phyloP scores from a whole-genome alignment of 2,113 vertebrate species.

The Stomatorhinus ivindoensis region DNA sequence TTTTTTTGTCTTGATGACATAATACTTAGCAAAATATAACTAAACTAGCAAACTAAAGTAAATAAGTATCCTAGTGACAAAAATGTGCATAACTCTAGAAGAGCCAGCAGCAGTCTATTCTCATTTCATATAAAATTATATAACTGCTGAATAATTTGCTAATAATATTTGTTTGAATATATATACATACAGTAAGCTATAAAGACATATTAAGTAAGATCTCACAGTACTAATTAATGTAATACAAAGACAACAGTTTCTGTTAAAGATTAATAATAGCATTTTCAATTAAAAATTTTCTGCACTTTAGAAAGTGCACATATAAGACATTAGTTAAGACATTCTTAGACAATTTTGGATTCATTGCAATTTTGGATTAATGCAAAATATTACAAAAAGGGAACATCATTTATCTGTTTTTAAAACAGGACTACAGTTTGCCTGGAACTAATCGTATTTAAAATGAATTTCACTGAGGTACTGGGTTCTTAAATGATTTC shows the following conservation, averaged over 20 bases:
- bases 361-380: background rate
- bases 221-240: background rate
- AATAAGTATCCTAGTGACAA: background rate
- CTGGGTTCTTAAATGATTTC: background rate
- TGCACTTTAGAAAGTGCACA: background rate
- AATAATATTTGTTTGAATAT: background rate
- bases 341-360: background rate
- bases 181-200: background rate
- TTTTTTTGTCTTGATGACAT: background rate
- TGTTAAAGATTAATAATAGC: background rate
- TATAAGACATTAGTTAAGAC: slow-evolving; percentile 1
- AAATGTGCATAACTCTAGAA: background rate
- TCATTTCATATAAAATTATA: background rate
- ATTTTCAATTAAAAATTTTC: background rate
- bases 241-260: background rate
- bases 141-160: background rate
- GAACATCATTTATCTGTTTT: background rate
- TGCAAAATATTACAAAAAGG: background rate
- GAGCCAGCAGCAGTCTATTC: background rate
- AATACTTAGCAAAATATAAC: background rate
- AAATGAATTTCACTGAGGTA: background rate
- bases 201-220: background rate
- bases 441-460: background rate
- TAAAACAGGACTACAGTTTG: background rate
- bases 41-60: background rate